Base-by-base conservation (phyloP, 2,797 vertebrate genomes). In the Gallinago nigripennis region DNA sequence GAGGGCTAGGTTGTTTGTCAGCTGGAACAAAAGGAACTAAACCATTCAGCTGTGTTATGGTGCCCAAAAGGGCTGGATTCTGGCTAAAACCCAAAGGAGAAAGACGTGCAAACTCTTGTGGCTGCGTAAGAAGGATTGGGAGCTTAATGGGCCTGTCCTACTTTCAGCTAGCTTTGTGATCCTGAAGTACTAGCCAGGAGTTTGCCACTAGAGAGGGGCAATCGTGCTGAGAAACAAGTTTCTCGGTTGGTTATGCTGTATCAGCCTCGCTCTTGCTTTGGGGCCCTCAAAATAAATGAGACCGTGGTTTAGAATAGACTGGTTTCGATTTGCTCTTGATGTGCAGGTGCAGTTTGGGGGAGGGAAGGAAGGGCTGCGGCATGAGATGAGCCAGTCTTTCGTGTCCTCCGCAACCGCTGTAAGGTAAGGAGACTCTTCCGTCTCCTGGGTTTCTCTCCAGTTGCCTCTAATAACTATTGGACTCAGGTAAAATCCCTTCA, bases 281-380 rank as follows among this genome's bases (percentile, higher is more conserved):
- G 37, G 81, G 75, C 86, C 90, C 83, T 92, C 88, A 92, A 82
- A 92, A 96, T 82, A 96, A 95, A 94, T 37, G 83, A 95, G 90
- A 82, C 57, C 43, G 30, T 53, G 63, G 81, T 92, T 95, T 75
- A 96, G 86, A 96, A 95, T 30, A 93, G 86, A 27, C 83, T 89
- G 69, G 81, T 96, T 96, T 96, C 50, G 2, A 94, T 94, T 92
- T 80, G 88, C 69, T 95, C 75, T 93, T 12, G 10, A 68, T 75
- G 46, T 93, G 93, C 90, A 96, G 96, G 96, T 96, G 96, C 93
- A 94, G 76, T 51, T 65, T 65, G 76, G 88, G 94, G 94, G 93
- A 88, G 86, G 88, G 91, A 94, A 89, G 75, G 81, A 86, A 86
- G 27, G 54, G 70, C 94, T 86, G 68, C 30, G 8, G 63, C 28